A percentile compares a stretch with the other conserved stretches of the same genome.
Conservation (phyloP, 2,797 vertebrate species). For the Lemur catta region DNA sequence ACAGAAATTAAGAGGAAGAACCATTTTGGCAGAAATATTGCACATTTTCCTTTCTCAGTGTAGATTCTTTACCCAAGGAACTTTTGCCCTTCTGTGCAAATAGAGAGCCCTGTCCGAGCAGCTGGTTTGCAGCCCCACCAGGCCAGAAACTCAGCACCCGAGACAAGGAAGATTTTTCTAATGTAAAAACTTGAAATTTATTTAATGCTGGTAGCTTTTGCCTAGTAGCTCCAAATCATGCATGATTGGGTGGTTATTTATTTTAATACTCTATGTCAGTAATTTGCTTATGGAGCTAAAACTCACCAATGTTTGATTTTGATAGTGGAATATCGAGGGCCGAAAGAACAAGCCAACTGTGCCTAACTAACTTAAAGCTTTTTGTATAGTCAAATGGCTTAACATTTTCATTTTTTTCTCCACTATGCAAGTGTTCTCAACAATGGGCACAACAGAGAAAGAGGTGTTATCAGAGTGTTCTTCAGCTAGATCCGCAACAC, state of each 20-base stretch:
- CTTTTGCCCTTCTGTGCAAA: background rate
- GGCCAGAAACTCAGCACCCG: background rate
- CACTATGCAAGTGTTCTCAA: conserved; percentile 91
- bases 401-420: conserved; percentile 68
- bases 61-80: background rate
- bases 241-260: background rate
- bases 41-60: background rate
- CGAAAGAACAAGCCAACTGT: background rate
- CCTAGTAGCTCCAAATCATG: background rate
- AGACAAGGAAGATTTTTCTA: background rate
- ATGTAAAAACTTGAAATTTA: background rate
- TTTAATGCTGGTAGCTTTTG: background rate
- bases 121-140: background rate
- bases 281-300: background rate
- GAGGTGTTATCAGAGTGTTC: conserved; percentile 88
- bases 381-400: background rate
- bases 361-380: background rate
- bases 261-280: background rate
- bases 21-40: background rate
- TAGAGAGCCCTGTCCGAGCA: background rate
- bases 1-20: conserved; percentile 10
- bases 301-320: conserved; percentile 31
- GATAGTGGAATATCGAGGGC: background rate
- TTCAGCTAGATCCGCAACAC: conserved; percentile 89
- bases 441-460: conserved; percentile 86